Evolutionary conservation across 2,797 vertebrate species (phyloP), one percentile per base, ranked within the genome.

Genomic region (Kryptolebias ocellatus): DNA sequence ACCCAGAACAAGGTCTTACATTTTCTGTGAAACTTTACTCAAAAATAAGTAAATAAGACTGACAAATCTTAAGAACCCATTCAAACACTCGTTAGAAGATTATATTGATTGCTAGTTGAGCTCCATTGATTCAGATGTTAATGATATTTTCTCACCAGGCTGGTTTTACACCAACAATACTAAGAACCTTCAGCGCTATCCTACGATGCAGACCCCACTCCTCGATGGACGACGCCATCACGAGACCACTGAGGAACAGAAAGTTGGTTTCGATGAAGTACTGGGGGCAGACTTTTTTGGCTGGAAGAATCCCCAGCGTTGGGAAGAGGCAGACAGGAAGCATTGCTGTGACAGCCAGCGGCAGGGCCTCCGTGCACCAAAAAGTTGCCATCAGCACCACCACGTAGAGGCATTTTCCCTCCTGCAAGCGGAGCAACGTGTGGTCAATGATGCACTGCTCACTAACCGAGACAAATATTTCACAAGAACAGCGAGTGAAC

Each of bases 231-330:
- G 95, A 95, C 4, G 97, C 98, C 97, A 99, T 95, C 72, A 99
- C 92, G 24, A 99, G 93, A 0, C 98, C 98, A 2, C 96, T 97
- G 75, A 99, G 91, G 70, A 99, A 99, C 52, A 99, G 96, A 78
- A 98, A 98, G 80, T 98, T 98, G 79, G 97, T 98, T 83, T 99
- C 98, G 29, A 98, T 89, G 82, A 99, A 98, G 88, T 98, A 99
- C 44, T 98, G 97, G 1, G 95, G 94, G 74, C 97, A 98, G 78
- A 99, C 94, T 62, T 90, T 94, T 85, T 87, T 95, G 80, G 98
- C 96, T 0, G 96, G 92, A 59, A 99, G 93, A 78, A 99, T 90
- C 12, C 97, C 97, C 89, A 98, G 67, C 52, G 96, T 96, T 17
- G 98, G 96, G 64, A 99, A 99, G 62, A 99, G 95, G 86, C 96